phyloP scores from a whole-genome alignment of 2,113 vertebrate species.

The Mionectes macconnelli region DNA sequence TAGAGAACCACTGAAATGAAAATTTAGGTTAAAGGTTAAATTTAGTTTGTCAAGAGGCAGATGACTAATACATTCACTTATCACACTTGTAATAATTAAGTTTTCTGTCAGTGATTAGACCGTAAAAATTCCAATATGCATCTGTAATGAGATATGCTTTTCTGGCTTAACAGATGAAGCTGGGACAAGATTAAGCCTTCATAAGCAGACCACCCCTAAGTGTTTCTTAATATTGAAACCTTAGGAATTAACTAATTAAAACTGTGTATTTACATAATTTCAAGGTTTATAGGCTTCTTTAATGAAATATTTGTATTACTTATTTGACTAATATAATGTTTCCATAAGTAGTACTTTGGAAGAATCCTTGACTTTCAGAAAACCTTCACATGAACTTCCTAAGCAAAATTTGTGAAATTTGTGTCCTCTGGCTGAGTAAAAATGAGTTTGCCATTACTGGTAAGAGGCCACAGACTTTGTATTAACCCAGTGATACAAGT shows the following conservation, averaged over 20 bases:
- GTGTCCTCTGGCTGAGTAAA: not conserved
- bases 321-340: not conserved
- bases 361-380: not conserved
- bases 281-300: not conserved
- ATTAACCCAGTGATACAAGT: not conserved
- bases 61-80: not conserved
- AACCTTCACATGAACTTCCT: not conserved
- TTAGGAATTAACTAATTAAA: not conserved
- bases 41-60: not conserved
- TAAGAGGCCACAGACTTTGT: not conserved
- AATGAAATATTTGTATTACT: not conserved
- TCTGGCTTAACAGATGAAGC: not conserved
- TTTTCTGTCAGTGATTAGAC: not conserved
- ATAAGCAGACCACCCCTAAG: not conserved
- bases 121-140: not conserved
- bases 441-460: not conserved
- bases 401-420: not conserved
- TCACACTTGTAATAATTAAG: not conserved
- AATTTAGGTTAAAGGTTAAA: not conserved
- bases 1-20: not conserved
- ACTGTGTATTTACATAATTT: not conserved
- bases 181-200: not conserved
- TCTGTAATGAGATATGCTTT: not conserved
- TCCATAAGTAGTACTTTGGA: not conserved
- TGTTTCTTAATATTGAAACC: not conserved